Conservation (phyloP, 37 sponge, comb jelly and placozoan species). For the Eunapius fragilis region DNA sequence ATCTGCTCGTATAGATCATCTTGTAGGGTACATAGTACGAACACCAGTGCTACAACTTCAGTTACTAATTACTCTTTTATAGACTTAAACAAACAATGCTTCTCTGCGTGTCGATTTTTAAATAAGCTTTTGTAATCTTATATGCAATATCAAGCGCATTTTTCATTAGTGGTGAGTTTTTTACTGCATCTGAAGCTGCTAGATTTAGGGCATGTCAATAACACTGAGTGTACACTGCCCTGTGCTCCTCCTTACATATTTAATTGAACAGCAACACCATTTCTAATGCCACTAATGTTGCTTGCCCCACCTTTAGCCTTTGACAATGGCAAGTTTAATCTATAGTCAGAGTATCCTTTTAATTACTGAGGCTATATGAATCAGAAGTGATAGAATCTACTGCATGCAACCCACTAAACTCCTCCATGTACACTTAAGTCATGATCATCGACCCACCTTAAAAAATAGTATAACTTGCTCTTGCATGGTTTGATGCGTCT, state of each 20-base stretch:
- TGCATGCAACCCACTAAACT: slow-evolving; percentile 56
- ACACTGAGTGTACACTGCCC: slow-evolving; percentile 69
- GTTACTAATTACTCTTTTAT: slow-evolving; percentile 23
- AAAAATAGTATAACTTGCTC: slow-evolving; percentile 32
- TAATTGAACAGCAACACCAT: slow-evolving; percentile 49
- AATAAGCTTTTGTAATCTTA: slow-evolving; percentile 62
- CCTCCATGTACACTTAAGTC: slow-evolving; percentile 67
- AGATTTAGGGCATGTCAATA: slow-evolving; percentile 71
- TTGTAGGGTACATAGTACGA: slow-evolving; percentile 48
- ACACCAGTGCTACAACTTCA: slow-evolving; percentile 21
- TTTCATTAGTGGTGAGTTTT: slow-evolving; percentile 34
- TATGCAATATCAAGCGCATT: slow-evolving; percentile 37
- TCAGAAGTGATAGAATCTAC: slow-evolving; percentile 41
- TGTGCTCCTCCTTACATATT: slow-evolving; percentile 43
- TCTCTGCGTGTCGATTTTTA: slow-evolving; percentile 67
- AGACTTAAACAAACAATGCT: slow-evolving; percentile 23
- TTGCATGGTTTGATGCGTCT: slow-evolving; percentile 17
- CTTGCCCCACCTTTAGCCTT: slow-evolving; percentile 51
- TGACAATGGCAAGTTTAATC: slow-evolving; percentile 18
- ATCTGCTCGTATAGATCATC: slow-evolving; percentile 46
- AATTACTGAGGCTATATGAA: slow-evolving; percentile 31
- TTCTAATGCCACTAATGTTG: slow-evolving; percentile 40
- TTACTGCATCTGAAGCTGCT: slow-evolving; percentile 48
- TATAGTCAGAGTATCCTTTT: slow-evolving; percentile 30
- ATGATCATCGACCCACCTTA: slow-evolving; percentile 26